phyloP scores from a whole-genome alignment of 2,113 vertebrate genomes.

The Antigone vipio region DNA sequence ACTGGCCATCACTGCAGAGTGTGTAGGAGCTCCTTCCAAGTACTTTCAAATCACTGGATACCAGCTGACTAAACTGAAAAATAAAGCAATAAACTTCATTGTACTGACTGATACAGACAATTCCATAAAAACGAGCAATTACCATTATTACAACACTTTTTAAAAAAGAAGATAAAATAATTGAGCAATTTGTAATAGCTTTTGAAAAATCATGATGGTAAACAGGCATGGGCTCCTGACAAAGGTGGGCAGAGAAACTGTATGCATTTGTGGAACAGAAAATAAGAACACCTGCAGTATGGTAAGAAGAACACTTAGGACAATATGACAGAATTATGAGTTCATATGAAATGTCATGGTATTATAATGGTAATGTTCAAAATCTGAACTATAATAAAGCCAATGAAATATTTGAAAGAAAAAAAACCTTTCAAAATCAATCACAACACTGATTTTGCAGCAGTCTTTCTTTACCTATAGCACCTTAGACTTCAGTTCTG shows the following conservation, averaged over 20 bases:
- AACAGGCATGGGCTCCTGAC: not conserved
- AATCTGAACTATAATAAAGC: not conserved
- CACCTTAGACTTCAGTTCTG: not conserved
- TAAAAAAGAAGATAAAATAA: not conserved
- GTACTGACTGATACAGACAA: not conserved
- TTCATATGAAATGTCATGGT: not conserved
- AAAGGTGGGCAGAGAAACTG: not conserved
- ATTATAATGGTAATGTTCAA: not conserved
- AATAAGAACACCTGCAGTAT: not conserved
- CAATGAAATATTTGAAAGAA: not conserved
- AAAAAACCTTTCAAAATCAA: not conserved
- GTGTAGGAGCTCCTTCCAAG: conserved; percentile 86
- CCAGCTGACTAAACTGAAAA: conserved; percentile 87
- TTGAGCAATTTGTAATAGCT: not conserved
- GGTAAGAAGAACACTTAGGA: not conserved
- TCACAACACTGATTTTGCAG: not conserved
- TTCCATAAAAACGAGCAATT: not conserved
- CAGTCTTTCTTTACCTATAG: not conserved
- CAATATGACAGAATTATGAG: not conserved
- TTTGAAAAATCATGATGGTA: not conserved
- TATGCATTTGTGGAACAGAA: not conserved
- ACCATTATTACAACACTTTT: not conserved
- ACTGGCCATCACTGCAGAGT: conserved; percentile 89
- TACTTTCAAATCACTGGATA: conserved; percentile 86
- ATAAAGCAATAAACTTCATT: not conserved